phyloP scores from a whole-genome alignment of 2,888 invertebrate genomes.

The Eustalomyia histrio region DNA sequence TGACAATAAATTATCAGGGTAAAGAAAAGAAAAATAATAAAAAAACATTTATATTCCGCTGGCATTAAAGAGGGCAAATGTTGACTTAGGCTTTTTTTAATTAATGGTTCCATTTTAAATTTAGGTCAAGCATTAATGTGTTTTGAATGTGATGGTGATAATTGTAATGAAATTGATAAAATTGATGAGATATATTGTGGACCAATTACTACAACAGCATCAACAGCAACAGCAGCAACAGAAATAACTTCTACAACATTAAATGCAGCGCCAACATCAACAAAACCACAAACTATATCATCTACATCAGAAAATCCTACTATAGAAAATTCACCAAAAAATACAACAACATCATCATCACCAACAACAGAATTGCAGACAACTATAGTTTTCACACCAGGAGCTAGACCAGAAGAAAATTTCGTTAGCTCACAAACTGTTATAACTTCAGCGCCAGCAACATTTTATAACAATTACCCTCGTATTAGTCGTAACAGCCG shows the following conservation, averaged over 20 bases:
- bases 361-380: not conserved
- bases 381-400: not conserved
- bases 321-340: not conserved
- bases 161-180: constrained; percentile 64
- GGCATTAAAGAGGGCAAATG: too few relatives aligned
- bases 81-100: too few relatives aligned
- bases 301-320: constrained; percentile 1
- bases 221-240: not conserved
- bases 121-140: constrained; percentile 67
- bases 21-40: too few relatives aligned
- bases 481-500: constrained; percentile 59
- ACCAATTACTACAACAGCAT: constrained; percentile 1
- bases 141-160: constrained; percentile 71
- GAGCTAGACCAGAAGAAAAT: not conserved
- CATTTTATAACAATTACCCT: constrained; percentile 70
- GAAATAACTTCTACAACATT: too few relatives aligned
- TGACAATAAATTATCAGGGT: too few relatives aligned
- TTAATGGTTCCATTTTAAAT: too few relatives aligned
- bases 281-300: not conserved
- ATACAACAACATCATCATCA: not conserved
- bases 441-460: constrained; percentile 63
- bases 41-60: too few relatives aligned
- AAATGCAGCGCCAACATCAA: constrained; percentile 15
- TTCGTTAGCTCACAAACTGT: too few relatives aligned
- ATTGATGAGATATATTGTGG: constrained; percentile 50